phyloP scores from a whole-genome alignment of 2,888 invertebrate genomes.

The Ryuthela nishihirai region DNA sequence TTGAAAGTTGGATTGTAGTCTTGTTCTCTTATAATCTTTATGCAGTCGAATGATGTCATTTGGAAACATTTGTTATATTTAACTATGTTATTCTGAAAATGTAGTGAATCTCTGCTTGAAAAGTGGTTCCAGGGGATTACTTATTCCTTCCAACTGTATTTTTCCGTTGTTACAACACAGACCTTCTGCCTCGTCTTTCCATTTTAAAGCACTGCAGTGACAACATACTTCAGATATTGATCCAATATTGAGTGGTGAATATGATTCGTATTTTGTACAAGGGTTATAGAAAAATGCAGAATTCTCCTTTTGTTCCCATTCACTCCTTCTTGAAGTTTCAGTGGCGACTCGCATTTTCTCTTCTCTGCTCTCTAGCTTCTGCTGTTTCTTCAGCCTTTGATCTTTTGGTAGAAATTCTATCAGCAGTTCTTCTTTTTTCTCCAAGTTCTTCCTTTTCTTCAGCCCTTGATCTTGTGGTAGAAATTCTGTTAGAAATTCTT shows the following conservation, averaged over 20 bases:
- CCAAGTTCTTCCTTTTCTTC: no score
- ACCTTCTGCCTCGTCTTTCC: neutral
- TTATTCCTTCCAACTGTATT: neutral
- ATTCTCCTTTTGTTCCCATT: neutral
- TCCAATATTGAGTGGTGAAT: neutral
- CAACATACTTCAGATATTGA: neutral
- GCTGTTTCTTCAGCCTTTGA: no score
- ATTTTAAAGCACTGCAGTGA: neutral
- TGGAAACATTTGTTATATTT: conserved; percentile 10
- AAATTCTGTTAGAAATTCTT: no score
- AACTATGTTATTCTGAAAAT: neutral
- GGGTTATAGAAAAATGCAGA: neutral
- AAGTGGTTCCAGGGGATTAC: neutral
- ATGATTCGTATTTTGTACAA: neutral
- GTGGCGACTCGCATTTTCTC: no score
- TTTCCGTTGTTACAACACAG: conserved; percentile 2
- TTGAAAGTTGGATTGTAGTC: conserved; percentile 6
- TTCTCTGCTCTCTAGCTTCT: no score
- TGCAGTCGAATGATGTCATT: conserved; percentile 16
- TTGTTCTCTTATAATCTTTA: neutral
- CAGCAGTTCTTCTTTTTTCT: no score
- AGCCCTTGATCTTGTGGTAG: no score
- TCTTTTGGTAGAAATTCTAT: no score
- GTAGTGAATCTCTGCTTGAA: neutral
- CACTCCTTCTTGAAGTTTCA: no score